Conservation (phyloP, 2,113 vertebrate species). For the Sialia sialis region DNA sequence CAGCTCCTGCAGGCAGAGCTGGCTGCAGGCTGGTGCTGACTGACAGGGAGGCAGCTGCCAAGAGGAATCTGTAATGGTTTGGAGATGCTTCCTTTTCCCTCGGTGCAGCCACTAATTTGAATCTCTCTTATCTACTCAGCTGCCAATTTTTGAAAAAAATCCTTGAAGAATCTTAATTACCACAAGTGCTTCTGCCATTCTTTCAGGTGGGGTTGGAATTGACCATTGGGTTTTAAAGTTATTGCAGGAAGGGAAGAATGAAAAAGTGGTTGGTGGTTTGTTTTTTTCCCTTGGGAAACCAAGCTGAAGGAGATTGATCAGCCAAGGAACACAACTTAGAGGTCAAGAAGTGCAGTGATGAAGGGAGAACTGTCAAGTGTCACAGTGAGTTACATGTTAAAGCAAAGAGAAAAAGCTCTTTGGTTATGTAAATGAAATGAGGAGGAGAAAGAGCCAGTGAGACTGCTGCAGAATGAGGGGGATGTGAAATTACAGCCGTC, state of each 20-base stretch:
- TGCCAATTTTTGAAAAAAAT: not conserved
- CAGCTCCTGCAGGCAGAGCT: not conserved
- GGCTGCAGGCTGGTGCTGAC: not conserved
- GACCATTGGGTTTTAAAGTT: not conserved
- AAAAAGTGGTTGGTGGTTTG: not conserved
- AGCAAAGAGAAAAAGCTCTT: not conserved
- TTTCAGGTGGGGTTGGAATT: not conserved
- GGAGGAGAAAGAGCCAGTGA: not conserved
- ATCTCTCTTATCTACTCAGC: not conserved
- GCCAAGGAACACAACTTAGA: not conserved
- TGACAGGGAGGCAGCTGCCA: not conserved
- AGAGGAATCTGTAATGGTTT: not conserved
- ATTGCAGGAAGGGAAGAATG: not conserved
- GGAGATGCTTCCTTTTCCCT: not conserved
- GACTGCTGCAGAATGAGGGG: not conserved
- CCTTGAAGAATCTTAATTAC: not conserved
- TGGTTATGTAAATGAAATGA: not conserved
- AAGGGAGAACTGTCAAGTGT: constrained; percentile 5
- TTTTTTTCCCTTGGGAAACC: not conserved
- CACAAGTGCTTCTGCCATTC: not conserved
- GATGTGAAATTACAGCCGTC: not conserved
- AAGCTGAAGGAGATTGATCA: not conserved
- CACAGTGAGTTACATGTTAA: not conserved
- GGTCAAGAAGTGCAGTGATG: not conserved
- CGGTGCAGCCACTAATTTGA: not conserved